Evolutionary conservation across 1,140 invertebrate genomes (phyloP), one percentile per base, ranked within the genome.

Genomic region (Caenorhabditis latens): DNA sequence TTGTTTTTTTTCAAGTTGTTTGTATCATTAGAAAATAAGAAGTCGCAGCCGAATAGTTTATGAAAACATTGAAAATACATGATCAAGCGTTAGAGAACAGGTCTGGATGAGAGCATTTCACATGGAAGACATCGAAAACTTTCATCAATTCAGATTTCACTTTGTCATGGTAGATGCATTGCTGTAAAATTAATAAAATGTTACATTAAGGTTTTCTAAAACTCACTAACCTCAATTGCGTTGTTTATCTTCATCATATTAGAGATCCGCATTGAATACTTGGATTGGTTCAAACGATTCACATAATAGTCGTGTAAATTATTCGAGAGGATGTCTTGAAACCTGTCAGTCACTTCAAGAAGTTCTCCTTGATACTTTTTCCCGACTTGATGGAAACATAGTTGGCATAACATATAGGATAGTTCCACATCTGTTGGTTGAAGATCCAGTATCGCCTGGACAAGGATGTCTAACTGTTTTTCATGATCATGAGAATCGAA

Each of bases 41-140:
- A 32, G 0, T 32, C 32, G 32, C 32, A 32, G 32, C 32, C 32
- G 32, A 32, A 32, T 32, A 32, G 32, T 32, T 32, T 32, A 32
- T 32, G 32, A 32, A 32, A 32, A 32, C 32, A 32, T 32, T 32
- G 32, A 32, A 32, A 32, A 32, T 32, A 32, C 4, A 43, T 43
- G 16, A 19, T 71, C 19, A 71, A 71, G 14, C 21, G 19, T 71
- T 43, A 9, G 19, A 43, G 19, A 71, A 71, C 6, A 46, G 40
- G 8, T 46, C 65, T 5, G 65, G 65, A 71, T 71, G 65, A 71
- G 65, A 71, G 46, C 65, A 71, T n/a, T 71, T 46, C 40, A 71
- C 65, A 71, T 71, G 16, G 8, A 71, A 71, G 11, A 71, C 40
- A 43, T 71, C 65, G 42, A 71, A 71, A 4, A 71, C 65, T 71